phyloP scores from a whole-genome alignment of 2,113 vertebrate genomes.

The Himantopus leucocephalus region DNA sequence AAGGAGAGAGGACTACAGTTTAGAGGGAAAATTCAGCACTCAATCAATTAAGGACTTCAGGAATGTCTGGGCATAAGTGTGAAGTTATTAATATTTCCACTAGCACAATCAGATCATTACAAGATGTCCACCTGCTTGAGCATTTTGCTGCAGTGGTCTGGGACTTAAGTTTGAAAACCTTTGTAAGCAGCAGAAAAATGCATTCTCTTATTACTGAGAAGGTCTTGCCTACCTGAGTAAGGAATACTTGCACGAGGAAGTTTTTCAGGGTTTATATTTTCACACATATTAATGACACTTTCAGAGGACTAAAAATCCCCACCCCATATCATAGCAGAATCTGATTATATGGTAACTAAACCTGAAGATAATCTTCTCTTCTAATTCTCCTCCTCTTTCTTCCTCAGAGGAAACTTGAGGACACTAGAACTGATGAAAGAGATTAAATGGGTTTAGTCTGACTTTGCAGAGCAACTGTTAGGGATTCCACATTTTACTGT shows the following conservation, averaged over 20 bases:
- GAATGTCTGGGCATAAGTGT: not conserved
- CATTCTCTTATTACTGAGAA: not conserved
- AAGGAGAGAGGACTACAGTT: not conserved
- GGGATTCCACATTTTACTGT: constrained; percentile 15
- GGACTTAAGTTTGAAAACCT: not conserved
- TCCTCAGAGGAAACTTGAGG: not conserved
- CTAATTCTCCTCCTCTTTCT: not conserved
- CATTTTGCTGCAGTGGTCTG: not conserved
- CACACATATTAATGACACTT: not conserved
- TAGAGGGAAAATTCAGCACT: not conserved
- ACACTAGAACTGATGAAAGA: constrained; percentile 3
- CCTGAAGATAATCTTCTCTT: not conserved
- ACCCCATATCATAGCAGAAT: not conserved
- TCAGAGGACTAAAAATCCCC: not conserved
- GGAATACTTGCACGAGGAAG: not conserved
- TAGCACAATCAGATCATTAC: not conserved
- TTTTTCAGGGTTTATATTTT: not conserved
- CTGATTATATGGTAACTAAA: not conserved
- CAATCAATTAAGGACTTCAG: not conserved
- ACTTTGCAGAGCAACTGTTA: constrained; percentile 30
- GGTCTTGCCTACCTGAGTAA: accelerated
- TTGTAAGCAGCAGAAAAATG: not conserved
- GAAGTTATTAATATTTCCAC: not conserved
- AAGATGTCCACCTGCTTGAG: not conserved
- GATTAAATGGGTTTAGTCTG: constrained; percentile 45